These are phyloP conservation scores for Chrysogorgia sp. DNA, from an alignment of 92 coral and sea anemone species.

Conservation along the genomic window DNA sequence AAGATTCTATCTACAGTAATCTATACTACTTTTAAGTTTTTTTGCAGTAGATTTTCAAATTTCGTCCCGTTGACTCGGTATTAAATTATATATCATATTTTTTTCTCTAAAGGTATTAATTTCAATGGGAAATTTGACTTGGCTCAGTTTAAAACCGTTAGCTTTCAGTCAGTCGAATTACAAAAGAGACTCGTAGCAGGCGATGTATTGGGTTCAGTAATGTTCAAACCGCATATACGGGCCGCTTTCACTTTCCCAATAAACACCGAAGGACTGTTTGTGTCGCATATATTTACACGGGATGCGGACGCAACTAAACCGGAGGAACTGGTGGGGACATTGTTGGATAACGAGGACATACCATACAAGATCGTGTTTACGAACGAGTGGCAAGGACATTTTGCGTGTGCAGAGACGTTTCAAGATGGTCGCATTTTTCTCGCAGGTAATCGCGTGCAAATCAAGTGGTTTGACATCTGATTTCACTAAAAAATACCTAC, in stretches of 20 bases:
- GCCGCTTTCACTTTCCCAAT: not conserved
- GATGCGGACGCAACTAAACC: not conserved
- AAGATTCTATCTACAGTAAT: too few relatives aligned
- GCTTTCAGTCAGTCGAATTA: conserved; percentile 7
- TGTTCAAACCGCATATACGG: not conserved
- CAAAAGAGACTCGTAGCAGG: not conserved
- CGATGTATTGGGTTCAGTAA: not conserved
- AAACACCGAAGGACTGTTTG: conserved; percentile 13
- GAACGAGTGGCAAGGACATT: conserved; percentile 28
- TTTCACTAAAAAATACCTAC: not conserved
- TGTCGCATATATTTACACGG: not conserved
- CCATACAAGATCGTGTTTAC: conserved; percentile 4
- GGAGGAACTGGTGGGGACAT: not conserved
- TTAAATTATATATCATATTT: too few relatives aligned
- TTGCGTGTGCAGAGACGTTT: conserved; percentile 26
- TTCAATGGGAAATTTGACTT: conserved; percentile 25
- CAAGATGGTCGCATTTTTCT: conserved; percentile 30
- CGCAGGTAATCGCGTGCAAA: conserved; percentile 13
- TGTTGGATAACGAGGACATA: conserved; percentile 31
- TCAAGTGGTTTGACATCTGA: not conserved
- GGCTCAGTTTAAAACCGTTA: not conserved
- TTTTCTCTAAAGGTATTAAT: not conserved
- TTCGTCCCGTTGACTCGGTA: too few relatives aligned
- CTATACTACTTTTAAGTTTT: too few relatives aligned
- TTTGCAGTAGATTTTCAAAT: too few relatives aligned